Evolutionary conservation across 1,140 invertebrate genomes (phyloP).

Genomic region (Drosophila kanapiae): DNA sequence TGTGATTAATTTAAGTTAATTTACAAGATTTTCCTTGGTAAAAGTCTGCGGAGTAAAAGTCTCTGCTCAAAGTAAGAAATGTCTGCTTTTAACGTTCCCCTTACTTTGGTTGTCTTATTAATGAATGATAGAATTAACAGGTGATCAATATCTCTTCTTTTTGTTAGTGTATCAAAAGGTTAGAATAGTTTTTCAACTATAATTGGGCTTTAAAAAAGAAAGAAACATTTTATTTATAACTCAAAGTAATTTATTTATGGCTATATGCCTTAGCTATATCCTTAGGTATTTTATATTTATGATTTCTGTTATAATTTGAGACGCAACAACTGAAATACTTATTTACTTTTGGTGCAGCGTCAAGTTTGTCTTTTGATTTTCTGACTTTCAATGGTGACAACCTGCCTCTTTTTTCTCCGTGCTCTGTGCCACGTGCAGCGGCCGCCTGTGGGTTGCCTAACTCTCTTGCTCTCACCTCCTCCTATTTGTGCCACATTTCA

Average conservation of each 20-base stretch:
- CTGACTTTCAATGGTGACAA: background rate
- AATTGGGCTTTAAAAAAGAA: background rate
- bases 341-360: no score
- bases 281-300: no score
- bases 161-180: no score
- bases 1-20: slow-evolving; percentile 34
- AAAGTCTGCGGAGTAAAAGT: slow-evolving; percentile 29
- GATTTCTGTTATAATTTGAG: no score
- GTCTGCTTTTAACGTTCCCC: background rate
- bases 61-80: no score
- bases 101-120: background rate
- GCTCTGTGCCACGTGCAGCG: slow-evolving; percentile 60
- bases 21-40: slow-evolving; percentile 31
- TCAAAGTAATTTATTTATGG: background rate
- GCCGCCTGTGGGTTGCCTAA: slow-evolving; percentile 16
- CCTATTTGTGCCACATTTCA: slow-evolving; percentile 14
- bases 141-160: no score
- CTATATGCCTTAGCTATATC: background rate
- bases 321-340: no score
- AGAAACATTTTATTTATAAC: background rate
- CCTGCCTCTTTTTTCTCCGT: background rate
- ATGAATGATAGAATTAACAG: background rate
- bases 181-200: no score
- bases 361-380: slow-evolving; percentile 51
- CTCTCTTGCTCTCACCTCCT: background rate